Evolutionary conservation across 2,113 vertebrate genomes (phyloP).

Genomic region (Callospermophilus lateralis): DNA sequence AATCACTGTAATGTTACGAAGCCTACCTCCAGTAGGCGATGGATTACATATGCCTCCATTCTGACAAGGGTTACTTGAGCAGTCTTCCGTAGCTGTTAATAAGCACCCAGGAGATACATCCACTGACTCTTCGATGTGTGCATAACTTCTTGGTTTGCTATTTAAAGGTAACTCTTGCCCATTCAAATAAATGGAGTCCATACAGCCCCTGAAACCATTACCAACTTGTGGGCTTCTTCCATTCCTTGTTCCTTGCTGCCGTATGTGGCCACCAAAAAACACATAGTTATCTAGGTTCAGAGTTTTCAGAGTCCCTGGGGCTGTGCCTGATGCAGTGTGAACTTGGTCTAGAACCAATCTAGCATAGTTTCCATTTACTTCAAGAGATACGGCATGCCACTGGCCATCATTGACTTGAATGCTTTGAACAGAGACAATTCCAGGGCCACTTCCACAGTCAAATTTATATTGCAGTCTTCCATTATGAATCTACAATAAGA

Average conservation of each 20-base stretch:
- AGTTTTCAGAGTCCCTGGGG: conserved; percentile 96
- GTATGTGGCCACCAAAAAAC: conserved; percentile 95
- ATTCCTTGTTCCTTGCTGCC: conserved; percentile 89
- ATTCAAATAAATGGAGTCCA: conserved; percentile 95
- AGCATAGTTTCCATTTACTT: conserved; percentile 97
- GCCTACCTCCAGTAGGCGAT: conserved; percentile 93
- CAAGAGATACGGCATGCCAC: conserved; percentile 95
- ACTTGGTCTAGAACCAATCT: conserved; percentile 95
- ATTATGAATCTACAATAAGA: conserved; percentile 92
- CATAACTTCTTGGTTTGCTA: conserved; percentile 89
- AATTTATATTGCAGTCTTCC: conserved; percentile 98
- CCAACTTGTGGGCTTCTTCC: conserved; percentile 91
- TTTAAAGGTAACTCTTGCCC: conserved; percentile 95
- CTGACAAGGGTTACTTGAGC: conserved; percentile 94
- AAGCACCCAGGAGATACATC: conserved; percentile 94
- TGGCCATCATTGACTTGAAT: conserved; percentile 96
- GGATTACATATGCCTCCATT: conserved; percentile 94
- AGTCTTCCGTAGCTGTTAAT: conserved; percentile 89
- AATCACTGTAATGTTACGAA: fast-evolving
- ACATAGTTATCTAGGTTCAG: conserved; percentile 96
- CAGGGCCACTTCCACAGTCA: conserved; percentile 97
- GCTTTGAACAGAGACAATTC: conserved; percentile 97
- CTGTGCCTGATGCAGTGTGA: conserved; percentile 95
- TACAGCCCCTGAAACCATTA: conserved; percentile 95
- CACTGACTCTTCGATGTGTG: conserved; percentile 94